Conservation (phyloP, 2,888 invertebrate genomes). For the Drosophila meridiana region DNA sequence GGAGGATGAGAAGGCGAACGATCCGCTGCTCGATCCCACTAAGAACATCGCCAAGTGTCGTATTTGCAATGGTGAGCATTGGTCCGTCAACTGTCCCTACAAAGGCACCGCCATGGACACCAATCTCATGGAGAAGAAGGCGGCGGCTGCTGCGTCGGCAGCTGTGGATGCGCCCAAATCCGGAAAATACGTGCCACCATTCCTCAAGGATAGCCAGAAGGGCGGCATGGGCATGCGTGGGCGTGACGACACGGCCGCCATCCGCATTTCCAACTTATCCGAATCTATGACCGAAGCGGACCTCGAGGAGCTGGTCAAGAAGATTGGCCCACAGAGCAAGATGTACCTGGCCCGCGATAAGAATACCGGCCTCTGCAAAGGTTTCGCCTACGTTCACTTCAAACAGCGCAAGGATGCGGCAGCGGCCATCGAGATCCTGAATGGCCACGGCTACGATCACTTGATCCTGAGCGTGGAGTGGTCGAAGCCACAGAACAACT, state of each 20-base stretch:
- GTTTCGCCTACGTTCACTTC: constrained; percentile 99
- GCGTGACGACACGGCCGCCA: constrained; percentile 94
- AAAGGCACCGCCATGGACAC: constrained; percentile 94
- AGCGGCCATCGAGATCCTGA: constrained; percentile 94
- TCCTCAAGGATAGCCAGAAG: constrained; percentile 93
- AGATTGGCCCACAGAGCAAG: constrained; percentile 96
- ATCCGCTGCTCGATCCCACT: constrained; percentile 93
- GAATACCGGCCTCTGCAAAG: constrained; percentile 94
- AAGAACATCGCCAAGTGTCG: constrained; percentile 92
- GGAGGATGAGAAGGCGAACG: constrained; percentile 95
- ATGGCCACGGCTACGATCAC: constrained; percentile 98
- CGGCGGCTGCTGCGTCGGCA: constrained; percentile 83
- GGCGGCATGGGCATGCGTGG: constrained; percentile 89
- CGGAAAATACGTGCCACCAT: constrained; percentile 94
- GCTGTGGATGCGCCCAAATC: constrained; percentile 82
- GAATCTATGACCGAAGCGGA: constrained; percentile 98
- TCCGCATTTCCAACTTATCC: constrained; percentile 98
- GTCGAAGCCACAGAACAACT: constrained; percentile 92
- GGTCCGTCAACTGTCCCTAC: constrained; percentile 99
- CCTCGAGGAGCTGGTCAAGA: constrained; percentile 97
- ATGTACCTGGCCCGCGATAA: constrained; percentile 98
- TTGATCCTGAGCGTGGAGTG: constrained; percentile 99
- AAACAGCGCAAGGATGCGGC: constrained; percentile 96
- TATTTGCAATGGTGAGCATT: constrained; percentile 97
- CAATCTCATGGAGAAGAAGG: constrained; percentile 87